phyloP scores from a whole-genome alignment of 2,888 invertebrate species.

The Agonum fuliginosum region DNA sequence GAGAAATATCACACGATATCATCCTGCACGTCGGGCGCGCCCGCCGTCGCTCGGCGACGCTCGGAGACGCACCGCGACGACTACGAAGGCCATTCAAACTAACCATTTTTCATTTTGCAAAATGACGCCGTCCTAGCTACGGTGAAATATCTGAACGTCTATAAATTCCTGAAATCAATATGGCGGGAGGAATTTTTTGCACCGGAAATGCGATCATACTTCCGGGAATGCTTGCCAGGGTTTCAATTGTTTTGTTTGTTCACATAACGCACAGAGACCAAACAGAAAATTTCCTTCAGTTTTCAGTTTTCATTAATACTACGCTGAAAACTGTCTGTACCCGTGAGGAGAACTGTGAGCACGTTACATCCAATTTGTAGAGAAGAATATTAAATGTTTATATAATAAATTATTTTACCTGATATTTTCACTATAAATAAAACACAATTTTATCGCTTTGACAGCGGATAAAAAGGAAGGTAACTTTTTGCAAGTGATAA shows the following conservation, averaged over 20 bases:
- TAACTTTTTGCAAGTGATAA: too few species aligned
- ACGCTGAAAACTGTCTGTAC: too few species aligned
- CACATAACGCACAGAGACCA: too few species aligned
- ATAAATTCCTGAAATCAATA: slow-evolving; percentile 13
- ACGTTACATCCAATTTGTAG: too few species aligned
- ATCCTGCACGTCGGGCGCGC: not conserved
- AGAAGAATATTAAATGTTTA: too few species aligned
- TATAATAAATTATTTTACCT: too few species aligned
- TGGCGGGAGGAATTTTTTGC: slow-evolving; percentile 4
- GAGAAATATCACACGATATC: not conserved
- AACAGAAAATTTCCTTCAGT: too few species aligned
- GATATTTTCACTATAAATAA: too few species aligned
- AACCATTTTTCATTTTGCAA: slow-evolving; percentile 12
- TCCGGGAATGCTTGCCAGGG: not conserved
- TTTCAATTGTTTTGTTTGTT: not conserved
- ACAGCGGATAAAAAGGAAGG: too few species aligned
- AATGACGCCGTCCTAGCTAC: not conserved
- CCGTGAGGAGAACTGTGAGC: too few species aligned
- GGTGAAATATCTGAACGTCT: slow-evolving; percentile 13
- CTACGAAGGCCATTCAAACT: slow-evolving; percentile 1
- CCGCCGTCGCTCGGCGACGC: not conserved
- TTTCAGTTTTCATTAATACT: too few species aligned
- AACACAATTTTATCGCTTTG: too few species aligned
- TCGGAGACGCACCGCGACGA: not conserved
- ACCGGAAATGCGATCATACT: slow-evolving; percentile 7